Evolutionary conservation across 2,113 vertebrate genomes (phyloP).

Genomic region (Epinephelus cyanopodus): DNA sequence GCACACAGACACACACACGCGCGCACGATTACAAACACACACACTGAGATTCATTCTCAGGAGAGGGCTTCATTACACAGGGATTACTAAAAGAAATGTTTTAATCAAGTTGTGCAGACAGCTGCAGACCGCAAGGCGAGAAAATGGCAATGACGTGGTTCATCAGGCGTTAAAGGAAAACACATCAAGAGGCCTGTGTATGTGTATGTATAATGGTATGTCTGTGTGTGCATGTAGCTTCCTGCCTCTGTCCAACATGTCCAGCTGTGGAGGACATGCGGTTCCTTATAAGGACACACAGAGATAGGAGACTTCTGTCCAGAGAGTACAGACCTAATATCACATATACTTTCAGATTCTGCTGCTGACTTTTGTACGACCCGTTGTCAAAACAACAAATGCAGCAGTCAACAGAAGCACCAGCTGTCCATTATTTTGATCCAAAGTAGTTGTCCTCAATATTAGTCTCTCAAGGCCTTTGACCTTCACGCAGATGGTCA

Average conservation of each 20-base stretch:
- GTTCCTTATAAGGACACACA: constrained; percentile 61
- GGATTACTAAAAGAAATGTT: constrained; percentile 83
- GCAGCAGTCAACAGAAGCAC: constrained; percentile 7
- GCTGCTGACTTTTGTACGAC: not conserved
- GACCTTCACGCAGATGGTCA: constrained; percentile 30
- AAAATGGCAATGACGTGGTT: constrained; percentile 83
- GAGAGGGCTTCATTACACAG: constrained; percentile 84
- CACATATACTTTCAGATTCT: constrained; percentile 28
- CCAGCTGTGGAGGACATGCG: constrained; percentile 73
- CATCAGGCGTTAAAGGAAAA: constrained; percentile 80
- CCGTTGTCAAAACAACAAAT: constrained; percentile 36
- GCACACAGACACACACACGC: too few relatives aligned
- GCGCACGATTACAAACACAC: constrained; percentile 23
- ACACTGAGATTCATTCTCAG: constrained; percentile 66
- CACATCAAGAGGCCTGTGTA: constrained; percentile 65
- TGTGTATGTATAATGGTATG: constrained; percentile 41
- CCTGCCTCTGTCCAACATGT: constrained; percentile 68
- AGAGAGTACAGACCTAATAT: constrained; percentile 39
- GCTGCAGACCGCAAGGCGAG: constrained; percentile 81
- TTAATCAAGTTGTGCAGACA: constrained; percentile 84
- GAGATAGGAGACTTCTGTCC: constrained; percentile 45
- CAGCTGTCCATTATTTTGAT: constrained; percentile 14
- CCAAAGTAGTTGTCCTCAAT: constrained; percentile 7
- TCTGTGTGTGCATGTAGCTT: constrained; percentile 52
- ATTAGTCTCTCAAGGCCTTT: constrained; percentile 30